Percentiles rank a stretch among this genome's conserved stretches.
Evolutionary conservation across 2,888 invertebrate genomes (phyloP).

Genomic region (Diarsia dahlii): DNA sequence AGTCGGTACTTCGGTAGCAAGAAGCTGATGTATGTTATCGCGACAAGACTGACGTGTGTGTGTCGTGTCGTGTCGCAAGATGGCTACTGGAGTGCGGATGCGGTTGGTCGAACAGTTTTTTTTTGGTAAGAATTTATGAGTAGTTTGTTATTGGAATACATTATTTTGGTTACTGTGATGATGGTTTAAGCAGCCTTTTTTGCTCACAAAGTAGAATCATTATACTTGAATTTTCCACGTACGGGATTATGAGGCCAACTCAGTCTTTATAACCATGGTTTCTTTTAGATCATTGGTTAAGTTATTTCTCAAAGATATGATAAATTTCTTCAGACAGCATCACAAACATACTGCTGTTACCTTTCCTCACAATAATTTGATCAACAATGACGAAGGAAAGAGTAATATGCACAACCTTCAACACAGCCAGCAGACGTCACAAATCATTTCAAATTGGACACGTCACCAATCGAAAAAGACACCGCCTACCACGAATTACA

Average conservation of each 20-base stretch:
- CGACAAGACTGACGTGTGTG: constrained; percentile 4
- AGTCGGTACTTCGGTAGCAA: constrained; percentile 36
- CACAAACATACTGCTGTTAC: not conserved
- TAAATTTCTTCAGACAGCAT: not conserved
- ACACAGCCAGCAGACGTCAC: not conserved
- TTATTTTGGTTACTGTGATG: not conserved
- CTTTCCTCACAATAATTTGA: not conserved
- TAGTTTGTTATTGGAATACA: not conserved
- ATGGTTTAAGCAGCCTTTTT: not conserved
- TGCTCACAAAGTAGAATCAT: no score
- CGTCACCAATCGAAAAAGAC: constrained; percentile 37
- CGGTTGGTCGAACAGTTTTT: not conserved
- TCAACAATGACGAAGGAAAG: not conserved
- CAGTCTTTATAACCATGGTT: not conserved
- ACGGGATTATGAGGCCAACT: no score
- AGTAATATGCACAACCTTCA: not conserved
- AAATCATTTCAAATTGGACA: constrained; percentile 1
- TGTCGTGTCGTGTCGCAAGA: constrained; percentile 15
- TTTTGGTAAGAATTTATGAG: not conserved
- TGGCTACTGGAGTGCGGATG: constrained; percentile 22
- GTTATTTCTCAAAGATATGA: no score
- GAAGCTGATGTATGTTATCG: constrained; percentile 46
- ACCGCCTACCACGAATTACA: constrained; percentile 39
- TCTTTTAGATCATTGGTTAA: not conserved
- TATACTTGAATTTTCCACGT: no score